Evolutionary conservation across 2,888 invertebrate genomes (phyloP).

Genomic region (Eristalis arbustorum): DNA sequence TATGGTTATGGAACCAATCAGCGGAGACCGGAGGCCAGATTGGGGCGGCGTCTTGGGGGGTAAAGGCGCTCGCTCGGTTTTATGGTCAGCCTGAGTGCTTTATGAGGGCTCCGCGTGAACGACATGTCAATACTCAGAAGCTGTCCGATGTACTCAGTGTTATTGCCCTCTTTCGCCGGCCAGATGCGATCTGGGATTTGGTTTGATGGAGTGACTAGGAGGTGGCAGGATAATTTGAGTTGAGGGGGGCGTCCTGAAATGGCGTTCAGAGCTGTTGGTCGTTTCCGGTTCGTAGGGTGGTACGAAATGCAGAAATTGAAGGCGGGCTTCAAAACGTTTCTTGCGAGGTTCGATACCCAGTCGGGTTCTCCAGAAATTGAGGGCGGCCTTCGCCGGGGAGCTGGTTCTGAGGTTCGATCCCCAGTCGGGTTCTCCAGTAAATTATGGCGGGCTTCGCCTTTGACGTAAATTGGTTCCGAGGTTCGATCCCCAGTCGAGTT

Average conservation of each 20-base stretch:
- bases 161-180: background rate
- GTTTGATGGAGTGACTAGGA: background rate
- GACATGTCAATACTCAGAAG: background rate
- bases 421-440: background rate
- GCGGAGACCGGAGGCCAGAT: background rate
- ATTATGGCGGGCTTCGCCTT: too few species aligned
- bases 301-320: too few species aligned
- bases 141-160: background rate
- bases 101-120: background rate
- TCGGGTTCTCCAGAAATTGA: background rate
- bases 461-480: too few species aligned
- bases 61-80: background rate
- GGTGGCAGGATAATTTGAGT: too few species aligned
- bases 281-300: too few species aligned
- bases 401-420: background rate
- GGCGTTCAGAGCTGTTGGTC: too few species aligned
- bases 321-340: too few species aligned
- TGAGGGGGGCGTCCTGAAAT: too few species aligned
- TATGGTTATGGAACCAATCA: background rate
- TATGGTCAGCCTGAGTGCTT: background rate
- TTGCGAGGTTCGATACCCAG: background rate
- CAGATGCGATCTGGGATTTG: background rate
- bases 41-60: background rate
- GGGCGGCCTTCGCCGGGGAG: too few species aligned
- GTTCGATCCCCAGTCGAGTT: too few species aligned